Percentiles rank a stretch among this genome's conserved stretches.
Conservation (phyloP, 2,113 vertebrate genomes). For the Pelecanoides urinatrix region DNA sequence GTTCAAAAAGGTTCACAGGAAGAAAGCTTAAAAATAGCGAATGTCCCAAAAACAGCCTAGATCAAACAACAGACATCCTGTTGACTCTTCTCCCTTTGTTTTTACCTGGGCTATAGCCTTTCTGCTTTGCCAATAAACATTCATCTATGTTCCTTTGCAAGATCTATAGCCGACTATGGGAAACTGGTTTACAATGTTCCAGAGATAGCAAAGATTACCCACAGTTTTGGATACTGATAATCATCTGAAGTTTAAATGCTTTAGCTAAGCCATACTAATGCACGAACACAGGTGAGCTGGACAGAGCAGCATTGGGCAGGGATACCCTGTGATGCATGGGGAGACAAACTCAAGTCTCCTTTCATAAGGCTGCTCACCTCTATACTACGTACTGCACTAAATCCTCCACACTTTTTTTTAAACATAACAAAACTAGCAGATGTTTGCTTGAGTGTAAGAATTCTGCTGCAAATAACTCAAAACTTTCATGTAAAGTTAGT, state of each 20-base stretch:
- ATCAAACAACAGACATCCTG: conserved; percentile 59
- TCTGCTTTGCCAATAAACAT: conserved; percentile 53
- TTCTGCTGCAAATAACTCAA: background rate
- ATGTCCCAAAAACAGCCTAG: background rate
- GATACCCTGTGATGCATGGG: rapidly evolving
- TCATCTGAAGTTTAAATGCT: background rate
- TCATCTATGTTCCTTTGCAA: conserved; percentile 2
- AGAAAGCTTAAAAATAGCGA: conserved; percentile 43
- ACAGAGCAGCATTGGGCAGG: background rate
- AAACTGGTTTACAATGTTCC: background rate
- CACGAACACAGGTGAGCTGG: background rate
- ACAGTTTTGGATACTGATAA: background rate
- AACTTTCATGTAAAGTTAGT: background rate
- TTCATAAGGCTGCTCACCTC: background rate
- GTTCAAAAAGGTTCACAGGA: conserved; percentile 57
- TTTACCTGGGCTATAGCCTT: conserved; percentile 34
- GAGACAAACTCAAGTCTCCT: background rate
- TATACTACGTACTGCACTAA: background rate
- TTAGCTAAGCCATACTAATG: background rate
- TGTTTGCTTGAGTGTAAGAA: background rate
- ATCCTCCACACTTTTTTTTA: background rate
- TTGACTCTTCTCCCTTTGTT: conserved; percentile 28
- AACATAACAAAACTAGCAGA: background rate
- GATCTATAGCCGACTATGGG: background rate
- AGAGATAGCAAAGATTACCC: background rate